Conservation (phyloP, 1,140 invertebrate genomes). For the Harlomillsia oculata region DNA sequence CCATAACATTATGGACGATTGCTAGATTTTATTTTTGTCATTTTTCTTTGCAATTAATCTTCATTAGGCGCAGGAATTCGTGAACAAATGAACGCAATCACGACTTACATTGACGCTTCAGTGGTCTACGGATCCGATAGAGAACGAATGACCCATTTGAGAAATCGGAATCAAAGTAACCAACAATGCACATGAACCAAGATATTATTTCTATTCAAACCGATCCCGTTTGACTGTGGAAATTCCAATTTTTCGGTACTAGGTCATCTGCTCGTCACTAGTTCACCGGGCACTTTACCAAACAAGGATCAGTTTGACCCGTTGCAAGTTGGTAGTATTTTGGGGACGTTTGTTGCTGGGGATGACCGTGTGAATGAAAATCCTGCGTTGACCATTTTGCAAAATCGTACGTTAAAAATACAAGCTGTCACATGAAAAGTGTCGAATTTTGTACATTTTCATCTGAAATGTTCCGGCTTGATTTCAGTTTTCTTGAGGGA, state of each 20-base stretch:
- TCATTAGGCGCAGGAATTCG: constrained; percentile 36
- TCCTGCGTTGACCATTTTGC: constrained; percentile 24
- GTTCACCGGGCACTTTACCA: background rate
- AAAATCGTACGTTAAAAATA: constrained; percentile 14
- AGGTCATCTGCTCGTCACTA: background rate
- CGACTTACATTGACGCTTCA: constrained; percentile 59
- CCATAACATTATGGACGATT: no score
- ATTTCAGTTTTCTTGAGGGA: constrained; percentile 27
- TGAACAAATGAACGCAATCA: constrained; percentile 59
- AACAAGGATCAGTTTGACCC: constrained; percentile 3
- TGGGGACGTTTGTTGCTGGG: constrained; percentile 25
- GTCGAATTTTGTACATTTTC: background rate
- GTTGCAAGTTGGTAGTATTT: no score
- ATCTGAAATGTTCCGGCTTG: background rate
- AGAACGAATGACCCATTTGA: constrained; percentile 41
- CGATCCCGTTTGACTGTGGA: background rate
- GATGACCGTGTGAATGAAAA: constrained; percentile 30
- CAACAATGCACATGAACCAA: background rate
- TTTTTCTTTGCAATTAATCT: background rate
- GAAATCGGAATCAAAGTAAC: constrained; percentile 1
- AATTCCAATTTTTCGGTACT: background rate
- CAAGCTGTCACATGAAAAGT: background rate
- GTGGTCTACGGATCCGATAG: constrained; percentile 58
- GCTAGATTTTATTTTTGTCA: background rate
- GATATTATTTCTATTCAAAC: constrained; percentile 2